Conservation (phyloP, 1,140 invertebrate genomes). For the Achroia grisella region DNA sequence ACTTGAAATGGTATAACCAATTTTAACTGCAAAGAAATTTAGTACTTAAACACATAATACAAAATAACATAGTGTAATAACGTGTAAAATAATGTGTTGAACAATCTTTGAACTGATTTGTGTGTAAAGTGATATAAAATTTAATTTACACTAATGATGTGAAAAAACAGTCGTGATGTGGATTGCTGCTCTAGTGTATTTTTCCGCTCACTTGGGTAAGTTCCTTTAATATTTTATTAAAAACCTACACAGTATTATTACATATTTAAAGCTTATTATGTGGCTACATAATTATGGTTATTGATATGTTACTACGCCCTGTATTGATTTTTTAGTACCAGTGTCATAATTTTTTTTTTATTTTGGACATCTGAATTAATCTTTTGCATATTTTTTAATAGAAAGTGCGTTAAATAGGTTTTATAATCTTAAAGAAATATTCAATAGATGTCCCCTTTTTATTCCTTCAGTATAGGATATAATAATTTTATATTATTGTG, state of each 20-base stretch:
- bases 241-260: not conserved
- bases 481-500: no score
- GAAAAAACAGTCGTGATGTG: constrained; percentile 44
- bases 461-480: no score
- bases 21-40: no score
- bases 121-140: constrained; percentile 16
- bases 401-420: no score
- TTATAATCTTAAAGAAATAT: no score
- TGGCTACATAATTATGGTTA: not conserved
- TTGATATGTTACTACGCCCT: no score
- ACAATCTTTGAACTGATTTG: not conserved
- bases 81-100: not conserved
- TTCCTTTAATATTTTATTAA: constrained; percentile 8
- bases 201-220: constrained; percentile 47
- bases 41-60: no score
- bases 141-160: constrained; percentile 32
- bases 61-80: not conserved
- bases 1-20: not conserved
- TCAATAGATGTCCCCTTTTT: no score
- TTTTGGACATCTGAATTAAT: no score
- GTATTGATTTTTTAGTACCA: no score
- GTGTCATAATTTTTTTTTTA: no score
- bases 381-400: no score
- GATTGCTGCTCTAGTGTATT: constrained; percentile 43
- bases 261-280: not conserved